Conservation (phyloP, 2,888 invertebrate genomes). For the Petrolisthes cinctipes region DNA sequence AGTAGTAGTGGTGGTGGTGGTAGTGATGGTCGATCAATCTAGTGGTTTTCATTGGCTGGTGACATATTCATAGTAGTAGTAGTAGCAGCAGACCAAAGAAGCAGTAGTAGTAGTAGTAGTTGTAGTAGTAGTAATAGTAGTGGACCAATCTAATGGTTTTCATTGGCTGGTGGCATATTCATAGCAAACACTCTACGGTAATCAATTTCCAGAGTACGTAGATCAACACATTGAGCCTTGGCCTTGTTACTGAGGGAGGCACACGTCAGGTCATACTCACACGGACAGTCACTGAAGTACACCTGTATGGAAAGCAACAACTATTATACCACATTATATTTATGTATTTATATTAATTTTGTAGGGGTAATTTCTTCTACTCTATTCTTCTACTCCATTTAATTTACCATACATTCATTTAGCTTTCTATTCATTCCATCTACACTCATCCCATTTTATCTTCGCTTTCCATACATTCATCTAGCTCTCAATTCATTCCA, state of each 20-base stretch:
- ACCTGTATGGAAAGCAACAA: conserved; percentile 24
- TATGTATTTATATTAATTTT: neutral
- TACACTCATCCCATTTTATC: neutral
- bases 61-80: neutral
- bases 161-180: conserved; percentile 4
- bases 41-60: conserved; percentile 34
- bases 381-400: neutral
- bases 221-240: conserved; percentile 54
- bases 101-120: too few relatives aligned
- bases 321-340: neutral
- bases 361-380: neutral
- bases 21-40: neutral
- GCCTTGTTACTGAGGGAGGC: conserved; percentile 51
- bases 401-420: neutral
- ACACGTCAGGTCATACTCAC: conserved; percentile 52
- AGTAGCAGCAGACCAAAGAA: too few relatives aligned
- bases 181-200: conserved; percentile 36
- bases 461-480: neutral
- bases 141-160: conserved; percentile 20
- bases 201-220: conserved; percentile 43
- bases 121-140: neutral
- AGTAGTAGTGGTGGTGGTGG: too few relatives aligned
- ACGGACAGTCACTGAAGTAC: conserved; percentile 63
- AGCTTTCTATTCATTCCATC: too few relatives aligned
- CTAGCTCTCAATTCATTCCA: neutral